Conservation (phyloP, 2,113 vertebrate species). For the Tretioscincus oriximinensis region DNA sequence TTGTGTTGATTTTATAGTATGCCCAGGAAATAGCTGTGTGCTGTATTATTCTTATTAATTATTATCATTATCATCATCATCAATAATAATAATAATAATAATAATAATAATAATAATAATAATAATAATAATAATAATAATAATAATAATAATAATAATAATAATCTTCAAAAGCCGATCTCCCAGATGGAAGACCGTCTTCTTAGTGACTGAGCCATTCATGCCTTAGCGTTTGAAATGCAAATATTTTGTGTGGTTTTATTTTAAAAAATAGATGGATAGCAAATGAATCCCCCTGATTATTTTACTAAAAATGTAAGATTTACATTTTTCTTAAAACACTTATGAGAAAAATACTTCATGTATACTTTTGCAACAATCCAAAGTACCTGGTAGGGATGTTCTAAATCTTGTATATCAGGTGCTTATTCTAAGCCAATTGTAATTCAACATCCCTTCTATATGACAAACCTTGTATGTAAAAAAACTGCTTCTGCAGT, state of each 20-base stretch:
- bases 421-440: not conserved
- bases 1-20: not conserved
- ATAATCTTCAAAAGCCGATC: too few species aligned
- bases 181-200: too few species aligned
- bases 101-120: too few species aligned
- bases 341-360: conserved; percentile 36
- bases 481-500: not conserved
- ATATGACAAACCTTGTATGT: not conserved
- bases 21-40: not conserved
- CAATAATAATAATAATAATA: too few species aligned
- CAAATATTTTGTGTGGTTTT: conserved; percentile 40
- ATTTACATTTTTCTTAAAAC: too few species aligned
- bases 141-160: too few species aligned
- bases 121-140: too few species aligned
- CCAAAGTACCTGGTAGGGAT: not conserved
- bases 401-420: not conserved
- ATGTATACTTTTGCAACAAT: not conserved
- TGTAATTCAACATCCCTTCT: not conserved
- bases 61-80: too few species aligned
- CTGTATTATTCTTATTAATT: not conserved
- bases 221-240: too few species aligned
- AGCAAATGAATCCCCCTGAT: conserved; percentile 45
- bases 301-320: too few species aligned
- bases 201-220: too few species aligned
- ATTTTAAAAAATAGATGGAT: conserved; percentile 22